Conservation (phyloP, 1,140 invertebrate genomes). For the Arctopsyche grandis region DNA sequence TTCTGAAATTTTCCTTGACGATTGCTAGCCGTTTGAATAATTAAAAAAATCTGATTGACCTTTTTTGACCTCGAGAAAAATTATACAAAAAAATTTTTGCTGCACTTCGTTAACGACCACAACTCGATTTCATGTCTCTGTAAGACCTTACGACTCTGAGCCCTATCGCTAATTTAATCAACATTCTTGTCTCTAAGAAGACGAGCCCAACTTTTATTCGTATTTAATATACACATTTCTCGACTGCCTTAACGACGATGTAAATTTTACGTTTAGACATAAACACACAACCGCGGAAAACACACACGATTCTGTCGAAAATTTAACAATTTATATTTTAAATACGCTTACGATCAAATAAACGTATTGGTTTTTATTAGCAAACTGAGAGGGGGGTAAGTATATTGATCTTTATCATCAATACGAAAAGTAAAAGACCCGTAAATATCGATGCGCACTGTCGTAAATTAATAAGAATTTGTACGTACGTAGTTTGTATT, state of each 20-base stretch:
- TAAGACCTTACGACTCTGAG: not conserved
- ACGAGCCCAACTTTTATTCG: not conserved
- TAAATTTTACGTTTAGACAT: constrained; percentile 31
- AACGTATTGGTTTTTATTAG: not conserved
- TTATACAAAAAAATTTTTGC: not conserved
- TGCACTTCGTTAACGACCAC: not conserved
- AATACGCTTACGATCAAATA: not conserved
- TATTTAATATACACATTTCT: not conserved
- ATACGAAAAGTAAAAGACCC: not conserved
- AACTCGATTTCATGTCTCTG: not conserved
- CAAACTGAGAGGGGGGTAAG: not conserved
- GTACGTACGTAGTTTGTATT: not conserved
- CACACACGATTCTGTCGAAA: not conserved
- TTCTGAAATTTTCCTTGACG: too few relatives aligned
- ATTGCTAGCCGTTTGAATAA: not conserved
- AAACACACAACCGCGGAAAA: not conserved
- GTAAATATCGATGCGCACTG: not conserved
- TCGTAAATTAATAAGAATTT: constrained; percentile 4
- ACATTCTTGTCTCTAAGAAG: too few relatives aligned
- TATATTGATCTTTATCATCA: not conserved
- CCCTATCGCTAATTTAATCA: not conserved
- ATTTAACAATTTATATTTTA: constrained; percentile 26
- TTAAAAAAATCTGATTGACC: not conserved
- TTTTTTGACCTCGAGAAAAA: not conserved
- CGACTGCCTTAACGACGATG: constrained; percentile 17